Evolutionary conservation across 1,140 invertebrate genomes (phyloP), one percentile per base, ranked within the genome.

Genomic region (Triops longicaudatus): DNA sequence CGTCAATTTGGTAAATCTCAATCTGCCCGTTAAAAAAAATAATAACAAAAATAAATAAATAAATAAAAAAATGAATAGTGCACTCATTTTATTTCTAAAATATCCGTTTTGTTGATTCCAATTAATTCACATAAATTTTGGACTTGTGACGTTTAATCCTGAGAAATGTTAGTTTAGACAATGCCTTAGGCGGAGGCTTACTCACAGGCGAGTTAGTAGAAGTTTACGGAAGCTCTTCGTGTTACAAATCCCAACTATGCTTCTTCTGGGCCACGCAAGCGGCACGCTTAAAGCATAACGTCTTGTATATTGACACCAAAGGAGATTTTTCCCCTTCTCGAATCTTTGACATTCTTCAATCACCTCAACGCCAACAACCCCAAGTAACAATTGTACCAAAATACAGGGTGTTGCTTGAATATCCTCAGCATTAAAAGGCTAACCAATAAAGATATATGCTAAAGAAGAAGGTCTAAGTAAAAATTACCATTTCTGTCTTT

Each of bases 121-220:
- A n/a, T n/a, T n/a, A n/a, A n/a, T n/a, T n/a, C n/a, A n/a, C n/a
- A n/a, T n/a, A n/a, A n/a, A n/a, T 37, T 37, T 37, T 37, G 2
- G 2, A 37, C 7, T 7, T 37, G 2, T 37, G 7, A 37, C 31
- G 7, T 37, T 37, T 37, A 37, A 37, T 7, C 2, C 31, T 37
- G 31, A 37, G 7, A 37, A 2, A 4, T 63, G 22, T 14, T 50
- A 77, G 76, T 22, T 41, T 77, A 27, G 76, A 77, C 26, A 44
- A n/a, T 26, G 26, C 42, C 10, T 9, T 73, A 22, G 72, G 41
- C 44, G 76, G 76, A 17, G 76, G 72, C 7, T 12, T 77, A 28
- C 37, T 41, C 73, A 73, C 27, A 27, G 76, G 76, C n/a, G 73
- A 44, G 27, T 27, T 77, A n/a, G 42, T 44, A 4, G 76, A 77